A percentile compares a stretch with the other conserved stretches of the same genome.
phyloP scores from a whole-genome alignment of 2,113 vertebrate species.

The Carlito syrichta region DNA sequence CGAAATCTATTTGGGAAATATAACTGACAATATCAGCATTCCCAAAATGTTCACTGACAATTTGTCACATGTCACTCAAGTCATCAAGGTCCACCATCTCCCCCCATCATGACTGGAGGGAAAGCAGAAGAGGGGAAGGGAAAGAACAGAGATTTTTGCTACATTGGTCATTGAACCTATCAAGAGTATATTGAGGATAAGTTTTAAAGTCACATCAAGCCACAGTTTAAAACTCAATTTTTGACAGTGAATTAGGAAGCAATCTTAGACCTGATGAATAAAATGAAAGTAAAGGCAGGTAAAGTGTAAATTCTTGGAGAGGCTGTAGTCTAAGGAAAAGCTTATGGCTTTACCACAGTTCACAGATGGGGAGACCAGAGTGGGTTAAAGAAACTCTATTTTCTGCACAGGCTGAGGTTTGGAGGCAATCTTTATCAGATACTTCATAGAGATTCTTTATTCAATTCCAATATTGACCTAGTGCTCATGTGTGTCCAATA shows the following conservation, averaged over 20 bases:
- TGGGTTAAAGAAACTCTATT: neutral
- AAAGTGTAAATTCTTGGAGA: neutral
- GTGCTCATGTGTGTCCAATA: neutral
- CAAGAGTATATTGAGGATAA: neutral
- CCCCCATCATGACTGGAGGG: neutral
- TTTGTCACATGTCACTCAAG: neutral
- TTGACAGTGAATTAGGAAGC: neutral
- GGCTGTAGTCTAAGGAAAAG: neutral
- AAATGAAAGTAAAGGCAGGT: neutral
- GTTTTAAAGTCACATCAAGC: neutral
- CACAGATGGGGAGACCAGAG: fast-evolving
- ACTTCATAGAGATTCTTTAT: neutral
- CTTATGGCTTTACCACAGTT: neutral
- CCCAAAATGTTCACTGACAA: neutral
- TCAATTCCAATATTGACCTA: neutral
- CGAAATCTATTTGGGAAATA: neutral
- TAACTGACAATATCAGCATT: neutral
- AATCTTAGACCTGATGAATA: neutral
- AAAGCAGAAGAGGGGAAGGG: neutral
- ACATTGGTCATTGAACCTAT: neutral
- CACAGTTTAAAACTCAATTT: neutral
- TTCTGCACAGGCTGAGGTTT: neutral
- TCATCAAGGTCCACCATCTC: neutral
- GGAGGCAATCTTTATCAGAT: neutral
- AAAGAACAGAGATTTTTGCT: neutral